Base-by-base conservation (phyloP, 2,888 invertebrate species). In the Phyllotreta cruciferae region DNA sequence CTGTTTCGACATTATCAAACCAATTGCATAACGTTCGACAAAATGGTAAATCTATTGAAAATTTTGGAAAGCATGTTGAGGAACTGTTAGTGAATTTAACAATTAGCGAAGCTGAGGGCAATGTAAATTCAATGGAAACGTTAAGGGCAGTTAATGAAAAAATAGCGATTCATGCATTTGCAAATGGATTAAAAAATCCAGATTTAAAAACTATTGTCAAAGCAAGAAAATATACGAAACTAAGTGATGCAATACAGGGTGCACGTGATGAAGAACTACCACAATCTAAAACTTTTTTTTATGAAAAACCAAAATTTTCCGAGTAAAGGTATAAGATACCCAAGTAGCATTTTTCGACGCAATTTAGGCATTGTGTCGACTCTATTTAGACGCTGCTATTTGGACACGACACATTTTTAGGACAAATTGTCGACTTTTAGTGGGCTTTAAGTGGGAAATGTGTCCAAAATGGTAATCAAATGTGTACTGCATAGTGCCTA, bases 121-220 rank as follows among this genome's bases (percentile, higher is more conserved):
- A 62, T 14, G 38, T 13, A 11, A 52, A 66, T 42, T 6, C 42
- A 4, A 11, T 47, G n/a, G 38, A 49, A 39, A 60, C 66, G 45
- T 55, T 69, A 24, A 60, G 52, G 50, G 4, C 8, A 10, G 61
- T 60, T 5, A 71, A 70, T 54, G 68, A 70, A 61, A 70, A 70
- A 64, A 56, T 67, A 35, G 70, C 69, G 5, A 66, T 70, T 14
- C 64, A 66, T 62, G 49, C 66, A 10, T 71, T 71, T 54, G 61
- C 69, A 7, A 68, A 66, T 41, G 69, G 70, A 1, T 55, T 71
- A 41, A 52, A 47, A 47, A 62, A 67, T 57, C 35, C 49, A 14
- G 53, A 57, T 41, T 47, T 57, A 39, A 45, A 56, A 42, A 62
- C 58, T 6, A 58, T 62, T 8, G 41, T 65, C n/a, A 56, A 58